Evolutionary conservation across 2,113 vertebrate genomes (phyloP).

Genomic region (Capreolus pygargus): DNA sequence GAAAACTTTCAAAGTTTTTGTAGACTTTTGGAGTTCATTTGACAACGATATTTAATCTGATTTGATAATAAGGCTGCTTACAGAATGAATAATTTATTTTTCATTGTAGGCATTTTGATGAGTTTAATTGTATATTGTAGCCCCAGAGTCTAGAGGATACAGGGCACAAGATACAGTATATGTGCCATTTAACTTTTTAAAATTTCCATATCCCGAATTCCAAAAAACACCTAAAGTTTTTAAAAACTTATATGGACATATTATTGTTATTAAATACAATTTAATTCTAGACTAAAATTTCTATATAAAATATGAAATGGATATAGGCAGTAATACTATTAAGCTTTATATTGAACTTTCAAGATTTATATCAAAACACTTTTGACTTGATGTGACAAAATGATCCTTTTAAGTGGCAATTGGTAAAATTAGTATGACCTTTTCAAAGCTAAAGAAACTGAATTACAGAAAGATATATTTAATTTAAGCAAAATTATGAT

Average conservation of each 20-base stretch:
- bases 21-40: background rate
- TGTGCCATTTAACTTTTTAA: background rate
- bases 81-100: background rate
- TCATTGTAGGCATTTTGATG: background rate
- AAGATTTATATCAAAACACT: slow-evolving; percentile 10
- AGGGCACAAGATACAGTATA: background rate
- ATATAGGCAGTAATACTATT: background rate
- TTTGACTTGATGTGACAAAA: slow-evolving; percentile 45
- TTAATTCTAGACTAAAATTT: background rate
- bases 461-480: slow-evolving; percentile 18
- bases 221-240: background rate
- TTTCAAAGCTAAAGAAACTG: slow-evolving; percentile 51
- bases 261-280: background rate
- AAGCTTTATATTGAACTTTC: background rate
- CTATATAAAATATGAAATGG: background rate
- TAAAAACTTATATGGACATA: background rate
- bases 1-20: background rate
- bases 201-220: background rate
- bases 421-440: slow-evolving; percentile 66
- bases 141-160: background rate
- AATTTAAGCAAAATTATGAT: slow-evolving; percentile 49
- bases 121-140: background rate
- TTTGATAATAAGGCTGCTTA: background rate
- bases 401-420: slow-evolving; percentile 45
- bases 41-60: background rate